Evolutionary conservation across 92 coral and sea anemone genomes (phyloP).

Genomic region (Porites rus): DNA sequence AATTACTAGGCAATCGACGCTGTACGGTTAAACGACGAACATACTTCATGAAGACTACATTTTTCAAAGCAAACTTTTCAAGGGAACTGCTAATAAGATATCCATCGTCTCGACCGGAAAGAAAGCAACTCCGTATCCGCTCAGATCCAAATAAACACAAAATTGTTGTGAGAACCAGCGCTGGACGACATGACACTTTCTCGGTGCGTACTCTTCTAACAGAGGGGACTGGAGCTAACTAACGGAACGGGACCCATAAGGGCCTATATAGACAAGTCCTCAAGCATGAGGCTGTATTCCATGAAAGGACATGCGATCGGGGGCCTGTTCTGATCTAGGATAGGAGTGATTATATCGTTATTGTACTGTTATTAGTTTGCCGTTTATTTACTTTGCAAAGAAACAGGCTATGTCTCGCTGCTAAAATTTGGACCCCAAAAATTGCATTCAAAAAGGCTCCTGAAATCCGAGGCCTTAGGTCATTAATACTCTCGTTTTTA

Average conservation of each 20-base stretch:
- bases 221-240: slow-evolving; percentile 22
- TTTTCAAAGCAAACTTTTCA: slow-evolving; percentile 15
- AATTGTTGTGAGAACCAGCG: slow-evolving; percentile 20
- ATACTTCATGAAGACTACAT: slow-evolving; percentile 12
- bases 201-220: not conserved
- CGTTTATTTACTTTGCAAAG: too few relatives aligned
- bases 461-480: too few relatives aligned
- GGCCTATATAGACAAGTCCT: too few relatives aligned
- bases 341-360: too few relatives aligned
- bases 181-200: slow-evolving; percentile 51
- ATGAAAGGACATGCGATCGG: too few relatives aligned
- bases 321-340: too few relatives aligned
- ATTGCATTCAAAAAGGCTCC: too few relatives aligned
- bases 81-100: slow-evolving; percentile 36
- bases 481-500: too few relatives aligned
- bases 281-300: too few relatives aligned
- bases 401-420: too few relatives aligned
- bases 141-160: slow-evolving; percentile 46
- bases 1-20: slow-evolving; percentile 1
- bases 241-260: slow-evolving; percentile 2
- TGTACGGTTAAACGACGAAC: slow-evolving; percentile 12
- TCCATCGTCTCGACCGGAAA: slow-evolving; percentile 52
- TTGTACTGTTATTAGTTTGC: too few relatives aligned
- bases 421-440: too few relatives aligned
- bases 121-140: slow-evolving; percentile 48